Evolutionary conservation across 2,113 vertebrate genomes (phyloP), one percentile per base, ranked within the genome.

Genomic region (human): DNA sequence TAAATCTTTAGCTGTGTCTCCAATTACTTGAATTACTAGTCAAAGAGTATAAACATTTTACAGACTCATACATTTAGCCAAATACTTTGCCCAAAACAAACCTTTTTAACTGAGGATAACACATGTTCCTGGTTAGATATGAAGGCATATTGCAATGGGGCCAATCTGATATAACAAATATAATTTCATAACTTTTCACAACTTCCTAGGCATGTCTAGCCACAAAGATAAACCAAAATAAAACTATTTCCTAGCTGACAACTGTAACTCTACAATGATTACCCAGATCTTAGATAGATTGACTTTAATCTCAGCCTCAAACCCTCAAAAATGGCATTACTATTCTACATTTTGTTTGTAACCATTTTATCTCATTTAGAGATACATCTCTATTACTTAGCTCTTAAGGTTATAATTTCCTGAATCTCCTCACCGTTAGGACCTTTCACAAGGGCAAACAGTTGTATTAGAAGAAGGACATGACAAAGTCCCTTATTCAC

Each of bases 401-500:
- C 40, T 86, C 82, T 85, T 75, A 93, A 50, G 27, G 57, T 80
- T 96, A 18, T 43, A 40, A 83, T 93, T 96, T 95, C 35, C 73
- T 70, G 18, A 89, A 75, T 93, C 48, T 10, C 7, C 23, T 90
- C 52, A 20, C 27, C 85, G 40, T 73, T 23, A 59, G 35, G 50
- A 66, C 35, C 43, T 76, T 97, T 79, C 75, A 72, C 48, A 89
- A 78, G n/a, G 57, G 50, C 23, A 38, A 93, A 59, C 7, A 35
- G 52, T 93, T 97, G 84, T 48, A 87, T 84, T 83, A 59, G 75
- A 94, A 84, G 38, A 82, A 93, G 14, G 48, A 27, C 75, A 91
- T 17, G 30, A 48, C 50, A 73, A 84, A 88, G n/a, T 43, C 38
- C 40, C 64, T 76, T 80, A 13, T 75, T 91, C 35, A 57, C 50